Percentiles rank a stretch among this genome's conserved stretches.
These are phyloP conservation scores for Calliphora vicina DNA, from an alignment of 1,140 invertebrate species.

Conservation along the genomic window DNA sequence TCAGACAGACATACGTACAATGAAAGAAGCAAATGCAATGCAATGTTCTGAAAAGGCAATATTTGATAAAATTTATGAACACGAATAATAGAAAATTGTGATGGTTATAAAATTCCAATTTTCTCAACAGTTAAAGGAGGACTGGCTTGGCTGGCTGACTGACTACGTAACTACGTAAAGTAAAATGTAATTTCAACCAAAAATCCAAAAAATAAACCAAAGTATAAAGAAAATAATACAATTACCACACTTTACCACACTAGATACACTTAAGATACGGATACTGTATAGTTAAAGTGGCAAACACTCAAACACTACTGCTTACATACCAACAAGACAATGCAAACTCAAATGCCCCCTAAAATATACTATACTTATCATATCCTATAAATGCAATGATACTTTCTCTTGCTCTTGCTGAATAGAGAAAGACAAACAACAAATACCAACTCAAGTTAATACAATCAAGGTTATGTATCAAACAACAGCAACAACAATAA, in stretches of 20 bases:
- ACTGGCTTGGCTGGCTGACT: not conserved
- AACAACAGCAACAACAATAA: not conserved
- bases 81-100: conserved; percentile 10
- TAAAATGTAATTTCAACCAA: not conserved
- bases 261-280: not conserved
- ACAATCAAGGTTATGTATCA: conserved; percentile 26
- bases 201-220: not conserved
- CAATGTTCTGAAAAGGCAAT: conserved; percentile 7
- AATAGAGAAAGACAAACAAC: not conserved
- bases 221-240: not conserved
- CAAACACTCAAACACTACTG: not conserved
- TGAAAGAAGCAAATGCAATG: not conserved
- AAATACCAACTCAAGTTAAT: not conserved
- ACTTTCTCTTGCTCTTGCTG: not conserved
- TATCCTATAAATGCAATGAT: too few species aligned
- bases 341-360: too few species aligned
- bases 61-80: conserved; percentile 34
- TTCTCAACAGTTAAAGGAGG: not conserved
- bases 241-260: not conserved
- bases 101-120: conserved; percentile 14
- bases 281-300: not conserved
- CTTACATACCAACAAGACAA: not conserved
- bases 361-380: too few species aligned
- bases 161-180: not conserved
- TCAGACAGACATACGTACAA: not conserved